Percentiles rank a stretch among this genome's conserved stretches.
Evolutionary conservation across 2,888 invertebrate species (phyloP).

Genomic region (Pheosia gnoma): DNA sequence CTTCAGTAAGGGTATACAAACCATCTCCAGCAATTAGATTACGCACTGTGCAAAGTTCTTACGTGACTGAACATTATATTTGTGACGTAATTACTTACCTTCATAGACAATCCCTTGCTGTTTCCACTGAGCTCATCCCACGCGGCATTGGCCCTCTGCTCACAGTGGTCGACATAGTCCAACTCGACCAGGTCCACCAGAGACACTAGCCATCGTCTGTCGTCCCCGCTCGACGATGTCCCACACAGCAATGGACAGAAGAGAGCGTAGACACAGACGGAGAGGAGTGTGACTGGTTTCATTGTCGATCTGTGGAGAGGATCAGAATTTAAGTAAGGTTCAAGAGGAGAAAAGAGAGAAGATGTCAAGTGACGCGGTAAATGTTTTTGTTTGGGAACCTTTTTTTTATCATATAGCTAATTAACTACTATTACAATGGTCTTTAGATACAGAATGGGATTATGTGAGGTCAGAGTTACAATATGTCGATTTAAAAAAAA

Average conservation of each 20-base stretch:
- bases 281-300: constrained; percentile 59
- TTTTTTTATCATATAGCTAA: no score
- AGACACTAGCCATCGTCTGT: constrained; percentile 65
- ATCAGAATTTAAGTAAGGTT: no score
- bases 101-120: constrained; percentile 59
- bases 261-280: constrained; percentile 60
- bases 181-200: constrained; percentile 74
- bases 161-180: constrained; percentile 78
- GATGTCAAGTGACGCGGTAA: no score
- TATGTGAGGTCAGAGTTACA: no score
- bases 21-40: no score
- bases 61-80: no score
- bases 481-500: no score
- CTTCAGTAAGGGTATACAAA: no score
- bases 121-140: constrained; percentile 72
- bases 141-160: constrained; percentile 63
- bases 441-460: no score
- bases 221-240: constrained; percentile 63
- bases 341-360: not conserved
- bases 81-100: constrained; percentile 45
- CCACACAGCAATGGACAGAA: constrained; percentile 57
- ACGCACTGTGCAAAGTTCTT: no score
- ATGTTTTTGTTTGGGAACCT: no score
- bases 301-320: constrained; percentile 56
- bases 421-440: no score